Evolutionary conservation across 2,797 vertebrate species (phyloP).

Genomic region (Brachyalestes nurse): DNA sequence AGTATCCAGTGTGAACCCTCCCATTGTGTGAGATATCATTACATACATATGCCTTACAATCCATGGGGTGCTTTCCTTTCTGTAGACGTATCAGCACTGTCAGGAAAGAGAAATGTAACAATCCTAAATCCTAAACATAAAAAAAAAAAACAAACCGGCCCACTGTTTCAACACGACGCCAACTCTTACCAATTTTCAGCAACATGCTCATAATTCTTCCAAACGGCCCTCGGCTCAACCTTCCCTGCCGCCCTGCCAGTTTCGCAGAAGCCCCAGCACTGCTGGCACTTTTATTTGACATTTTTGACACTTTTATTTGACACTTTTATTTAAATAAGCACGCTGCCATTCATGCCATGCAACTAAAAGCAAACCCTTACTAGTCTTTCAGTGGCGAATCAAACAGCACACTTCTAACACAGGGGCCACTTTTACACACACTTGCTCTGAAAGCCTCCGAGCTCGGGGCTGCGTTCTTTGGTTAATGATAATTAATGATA

Average conservation of each 20-base stretch:
- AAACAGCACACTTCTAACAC: conserved; percentile 37
- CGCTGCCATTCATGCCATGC: neutral
- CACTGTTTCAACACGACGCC: too few relatives aligned
- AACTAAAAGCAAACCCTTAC: neutral
- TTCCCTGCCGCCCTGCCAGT: conserved; percentile 35
- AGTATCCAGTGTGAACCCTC: too few relatives aligned
- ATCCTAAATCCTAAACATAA: too few relatives aligned
- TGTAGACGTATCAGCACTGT: neutral
- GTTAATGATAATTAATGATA: conserved; percentile 66
- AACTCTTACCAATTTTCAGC: neutral
- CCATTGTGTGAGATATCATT: too few relatives aligned
- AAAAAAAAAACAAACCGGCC: too few relatives aligned
- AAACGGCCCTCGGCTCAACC: conserved; percentile 1
- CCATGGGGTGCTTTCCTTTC: too few relatives aligned
- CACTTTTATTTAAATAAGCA: neutral
- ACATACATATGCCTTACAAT: too few relatives aligned
- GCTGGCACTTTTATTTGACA: too few relatives aligned
- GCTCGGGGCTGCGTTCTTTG: conserved; percentile 51
- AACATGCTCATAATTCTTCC: neutral
- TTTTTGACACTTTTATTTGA: conserved; percentile 30
- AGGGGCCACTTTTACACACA: conserved; percentile 42
- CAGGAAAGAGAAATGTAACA: neutral
- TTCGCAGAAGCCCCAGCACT: conserved; percentile 19
- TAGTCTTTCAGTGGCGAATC: conserved; percentile 36
- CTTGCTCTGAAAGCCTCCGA: conserved; percentile 48